phyloP scores from a whole-genome alignment of 2,888 invertebrate species.

The Spisula solida region DNA sequence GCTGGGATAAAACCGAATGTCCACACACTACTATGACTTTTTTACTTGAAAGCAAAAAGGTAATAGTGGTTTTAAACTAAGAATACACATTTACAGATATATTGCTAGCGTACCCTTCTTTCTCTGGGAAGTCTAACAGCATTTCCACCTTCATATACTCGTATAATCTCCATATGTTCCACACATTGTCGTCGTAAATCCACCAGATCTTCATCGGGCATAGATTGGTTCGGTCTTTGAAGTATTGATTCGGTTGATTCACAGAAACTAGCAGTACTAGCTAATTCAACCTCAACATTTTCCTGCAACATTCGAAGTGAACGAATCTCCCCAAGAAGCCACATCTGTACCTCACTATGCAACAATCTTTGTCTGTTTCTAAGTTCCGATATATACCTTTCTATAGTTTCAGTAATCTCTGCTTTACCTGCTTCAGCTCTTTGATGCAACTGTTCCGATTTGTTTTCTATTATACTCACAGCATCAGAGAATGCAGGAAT shows the following conservation, averaged over 20 bases:
- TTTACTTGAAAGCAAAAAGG: too few species aligned
- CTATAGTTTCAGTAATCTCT: conserved; percentile 92
- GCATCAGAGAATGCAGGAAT: conserved; percentile 89
- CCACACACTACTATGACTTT: too few species aligned
- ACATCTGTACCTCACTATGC: conserved; percentile 92
- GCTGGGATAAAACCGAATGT: too few species aligned
- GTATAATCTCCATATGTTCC: conserved; percentile 80
- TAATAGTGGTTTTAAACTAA: background rate
- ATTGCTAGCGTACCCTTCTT: conserved; percentile 70
- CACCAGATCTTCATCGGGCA: conserved; percentile 82
- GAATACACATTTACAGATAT: background rate
- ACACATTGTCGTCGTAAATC: conserved; percentile 80
- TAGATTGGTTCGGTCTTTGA: conserved; percentile 70
- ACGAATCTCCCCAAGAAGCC: conserved; percentile 95
- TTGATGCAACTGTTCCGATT: conserved; percentile 94
- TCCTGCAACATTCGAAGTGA: conserved; percentile 95
- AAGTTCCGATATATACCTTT: conserved; percentile 86
- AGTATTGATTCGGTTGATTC: conserved; percentile 89
- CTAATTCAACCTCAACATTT: conserved; percentile 97
- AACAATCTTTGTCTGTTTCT: conserved; percentile 90
- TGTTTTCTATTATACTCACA: conserved; percentile 91
- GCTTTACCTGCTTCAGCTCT: conserved; percentile 96
- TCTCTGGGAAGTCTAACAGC: conserved; percentile 96
- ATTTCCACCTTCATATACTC: conserved; percentile 89
- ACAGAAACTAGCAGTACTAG: conserved; percentile 98